Evolutionary conservation across 2,888 invertebrate genomes (phyloP), one percentile per base, ranked within the genome.

Genomic region (Drosophila mimica): DNA sequence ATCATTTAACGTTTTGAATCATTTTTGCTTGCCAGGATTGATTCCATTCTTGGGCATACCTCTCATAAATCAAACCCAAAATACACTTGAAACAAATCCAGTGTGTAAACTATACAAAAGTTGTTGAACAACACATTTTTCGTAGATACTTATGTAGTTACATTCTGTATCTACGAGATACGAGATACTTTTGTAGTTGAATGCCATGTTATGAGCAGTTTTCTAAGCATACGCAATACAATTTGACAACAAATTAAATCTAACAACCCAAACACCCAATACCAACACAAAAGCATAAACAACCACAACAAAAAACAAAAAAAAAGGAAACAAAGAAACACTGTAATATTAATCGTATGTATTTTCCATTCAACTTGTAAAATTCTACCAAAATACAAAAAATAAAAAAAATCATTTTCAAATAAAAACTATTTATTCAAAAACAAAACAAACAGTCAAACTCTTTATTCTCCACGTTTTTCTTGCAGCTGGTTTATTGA

Each of bases 381-480:
- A 87, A 89, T 89, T 87, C 84, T 83, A 87, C 85, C 83, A 89
- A 87, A 89, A 87, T 74, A 73, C 73, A 62, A 72, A 74, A 81
- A 74, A 17, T 4, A 25, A 68, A 59, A 78, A 74, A 87, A 84
- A 81, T 75, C 82, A 84, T 87, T 87, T 87, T 87, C 88, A 89
- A 87, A 89, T 89, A 87, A 87, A 89, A 87, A 81, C 81, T 89
- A 89, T 87, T 87, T 87, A 87, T 87, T 87, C 89, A 87, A 87
- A 87, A 81, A 81, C 64, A 74, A 82, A 82, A 72, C 30, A 31
- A 79, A 73, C 51, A 73, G 61, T 31, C 63, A 76, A 74, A 68
- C 66, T 81, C 59, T 74, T 85, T 83, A 78, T 83, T 82, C 62
- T 54, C 34, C 31, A 57, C 65, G 76, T 80, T 80, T 73, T 70